phyloP scores from a whole-genome alignment of 1,140 invertebrate genomes.

The Gerris buenoi region DNA sequence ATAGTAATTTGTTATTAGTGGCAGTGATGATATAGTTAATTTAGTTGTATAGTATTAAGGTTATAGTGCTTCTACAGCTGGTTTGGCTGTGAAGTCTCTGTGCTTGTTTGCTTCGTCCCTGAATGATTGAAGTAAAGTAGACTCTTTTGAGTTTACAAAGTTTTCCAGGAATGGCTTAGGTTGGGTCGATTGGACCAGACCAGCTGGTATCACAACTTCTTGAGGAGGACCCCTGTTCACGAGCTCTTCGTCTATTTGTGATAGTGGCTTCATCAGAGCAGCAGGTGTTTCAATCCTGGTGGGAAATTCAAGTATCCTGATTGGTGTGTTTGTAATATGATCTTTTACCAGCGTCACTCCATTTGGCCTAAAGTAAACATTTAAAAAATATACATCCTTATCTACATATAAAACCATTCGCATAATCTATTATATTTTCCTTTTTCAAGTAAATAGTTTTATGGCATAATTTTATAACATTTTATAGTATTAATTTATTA shows the following conservation, averaged over 20 bases:
- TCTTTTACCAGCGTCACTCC: background rate
- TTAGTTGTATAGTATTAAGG: background rate
- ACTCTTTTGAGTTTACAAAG: slow-evolving; percentile 26
- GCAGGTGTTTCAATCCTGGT: slow-evolving; percentile 18
- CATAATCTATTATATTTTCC: no score
- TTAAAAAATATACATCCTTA: no score
- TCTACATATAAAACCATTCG: no score
- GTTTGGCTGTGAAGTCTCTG: background rate
- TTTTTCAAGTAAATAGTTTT: no score
- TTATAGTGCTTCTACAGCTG: background rate
- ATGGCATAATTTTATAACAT: no score
- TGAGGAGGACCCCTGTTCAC: slow-evolving; percentile 20
- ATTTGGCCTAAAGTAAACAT: background rate
- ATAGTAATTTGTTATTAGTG: background rate
- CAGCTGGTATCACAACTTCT: slow-evolving; percentile 22
- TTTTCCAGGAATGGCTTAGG: slow-evolving; percentile 18
- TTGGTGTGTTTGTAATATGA: slow-evolving; percentile 1
- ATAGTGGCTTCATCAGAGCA: slow-evolving; percentile 21
- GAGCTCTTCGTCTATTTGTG: slow-evolving; percentile 16
- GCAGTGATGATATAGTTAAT: background rate
- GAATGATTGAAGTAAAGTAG: slow-evolving; percentile 19
- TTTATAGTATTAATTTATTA: no score
- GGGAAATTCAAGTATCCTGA: slow-evolving; percentile 25
- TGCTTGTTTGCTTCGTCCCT: slow-evolving; percentile 21
- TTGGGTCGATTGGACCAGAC: slow-evolving; percentile 25